Conservation (phyloP, 2,888 invertebrate genomes). For the Tolmerus cingulatus region DNA sequence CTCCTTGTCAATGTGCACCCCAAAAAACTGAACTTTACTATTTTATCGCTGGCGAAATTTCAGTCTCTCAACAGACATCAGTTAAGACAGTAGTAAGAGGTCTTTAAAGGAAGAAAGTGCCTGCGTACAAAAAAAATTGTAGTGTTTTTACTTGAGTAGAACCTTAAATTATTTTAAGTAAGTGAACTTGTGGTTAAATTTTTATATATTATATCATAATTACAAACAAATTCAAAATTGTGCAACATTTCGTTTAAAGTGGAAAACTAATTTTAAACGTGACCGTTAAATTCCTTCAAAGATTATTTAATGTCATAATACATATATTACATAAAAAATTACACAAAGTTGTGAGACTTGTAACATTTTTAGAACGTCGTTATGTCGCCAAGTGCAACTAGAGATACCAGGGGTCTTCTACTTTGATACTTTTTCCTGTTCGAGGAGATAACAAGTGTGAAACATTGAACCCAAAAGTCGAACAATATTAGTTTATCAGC, state of each 20-base stretch:
- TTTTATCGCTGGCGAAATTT: neutral
- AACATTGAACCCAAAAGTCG: neutral
- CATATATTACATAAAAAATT: neutral
- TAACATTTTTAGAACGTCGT: neutral
- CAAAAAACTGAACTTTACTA: neutral
- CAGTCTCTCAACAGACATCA: neutral
- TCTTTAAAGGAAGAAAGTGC: neutral
- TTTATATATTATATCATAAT: neutral
- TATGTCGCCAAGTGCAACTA: neutral
- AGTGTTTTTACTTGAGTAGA: neutral
- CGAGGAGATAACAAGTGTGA: neutral
- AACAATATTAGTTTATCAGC: neutral
- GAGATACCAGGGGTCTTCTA: neutral
- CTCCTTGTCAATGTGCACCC: neutral
- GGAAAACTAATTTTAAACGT: neutral
- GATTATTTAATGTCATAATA: neutral
- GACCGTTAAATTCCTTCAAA: neutral
- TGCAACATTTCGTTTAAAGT: neutral
- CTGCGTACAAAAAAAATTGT: neutral
- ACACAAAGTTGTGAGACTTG: neutral
- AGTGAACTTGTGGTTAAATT: neutral
- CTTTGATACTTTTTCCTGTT: neutral
- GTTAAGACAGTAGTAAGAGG: neutral
- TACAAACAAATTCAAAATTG: neutral
- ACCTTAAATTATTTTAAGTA: neutral